Evolutionary conservation across 37 sponge, comb jelly and placozoan species (phyloP).

Genomic region (Aplysina aerophoba): DNA sequence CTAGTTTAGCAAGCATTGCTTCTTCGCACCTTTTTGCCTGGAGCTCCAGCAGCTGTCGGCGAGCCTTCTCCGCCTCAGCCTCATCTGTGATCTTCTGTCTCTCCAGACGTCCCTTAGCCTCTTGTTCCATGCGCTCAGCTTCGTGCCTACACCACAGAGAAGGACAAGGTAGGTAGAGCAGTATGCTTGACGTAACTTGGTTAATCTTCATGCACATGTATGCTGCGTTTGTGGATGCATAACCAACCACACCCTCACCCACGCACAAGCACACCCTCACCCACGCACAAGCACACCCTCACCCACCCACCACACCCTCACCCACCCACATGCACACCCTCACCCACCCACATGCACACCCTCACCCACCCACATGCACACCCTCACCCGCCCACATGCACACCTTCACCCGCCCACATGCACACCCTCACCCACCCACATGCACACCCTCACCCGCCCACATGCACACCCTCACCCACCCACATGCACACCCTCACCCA

Average conservation of each 20-base stretch:
- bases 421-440: no score
- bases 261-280: neutral
- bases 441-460: no score
- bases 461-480: no score
- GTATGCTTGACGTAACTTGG: neutral
- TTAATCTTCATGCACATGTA: neutral
- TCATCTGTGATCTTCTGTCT: slow-evolving; percentile 99
- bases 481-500: no score
- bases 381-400: no score
- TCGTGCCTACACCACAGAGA: slow-evolving; percentile 75
- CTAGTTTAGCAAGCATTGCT: neutral
- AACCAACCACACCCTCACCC: no score
- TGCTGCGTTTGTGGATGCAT: no score
- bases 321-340: no score
- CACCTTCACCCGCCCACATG: no score
- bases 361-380: no score
- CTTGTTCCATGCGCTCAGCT: slow-evolving; percentile 97
- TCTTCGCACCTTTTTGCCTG: slow-evolving; percentile 80
- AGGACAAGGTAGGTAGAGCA: neutral
- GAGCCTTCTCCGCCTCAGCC: slow-evolving; percentile 97
- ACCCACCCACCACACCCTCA: no score
- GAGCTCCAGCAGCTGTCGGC: slow-evolving; percentile 89
- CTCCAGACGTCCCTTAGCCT: slow-evolving; percentile 96
- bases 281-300: neutral
- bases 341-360: no score